Conservation (phyloP, 2,113 vertebrate species). For the Leptocoma aspasia region DNA sequence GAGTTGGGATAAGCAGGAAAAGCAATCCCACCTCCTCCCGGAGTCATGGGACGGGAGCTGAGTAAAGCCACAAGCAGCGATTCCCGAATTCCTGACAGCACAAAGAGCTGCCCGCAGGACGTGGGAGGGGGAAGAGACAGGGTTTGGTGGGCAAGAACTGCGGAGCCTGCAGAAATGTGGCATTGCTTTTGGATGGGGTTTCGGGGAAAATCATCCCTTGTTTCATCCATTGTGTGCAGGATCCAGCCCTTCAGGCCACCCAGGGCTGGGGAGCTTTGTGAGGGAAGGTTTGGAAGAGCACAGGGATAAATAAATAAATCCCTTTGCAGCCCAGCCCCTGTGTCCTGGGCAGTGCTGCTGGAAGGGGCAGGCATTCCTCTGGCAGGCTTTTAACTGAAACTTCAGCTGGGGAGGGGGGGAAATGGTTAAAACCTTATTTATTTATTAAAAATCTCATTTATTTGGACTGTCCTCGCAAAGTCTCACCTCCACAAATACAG, state of each 20-base stretch:
- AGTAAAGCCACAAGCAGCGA: background rate
- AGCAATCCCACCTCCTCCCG: background rate
- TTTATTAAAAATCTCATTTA: background rate
- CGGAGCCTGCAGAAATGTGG: background rate
- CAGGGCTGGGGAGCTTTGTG: background rate
- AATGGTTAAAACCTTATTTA: background rate
- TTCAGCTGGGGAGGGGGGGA: rapidly evolving
- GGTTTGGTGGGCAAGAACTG: background rate
- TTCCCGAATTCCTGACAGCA: rapidly evolving
- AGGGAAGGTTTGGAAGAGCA: rapidly evolving
- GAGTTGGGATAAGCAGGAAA: background rate
- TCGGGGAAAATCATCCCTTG: background rate
- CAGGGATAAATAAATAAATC: background rate
- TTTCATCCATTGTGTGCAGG: rapidly evolving
- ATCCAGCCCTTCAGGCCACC: background rate
- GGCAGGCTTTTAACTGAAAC: background rate
- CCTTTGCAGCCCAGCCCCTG: rapidly evolving
- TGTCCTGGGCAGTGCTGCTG: background rate
- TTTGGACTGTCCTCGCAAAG: background rate
- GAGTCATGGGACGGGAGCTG: background rate
- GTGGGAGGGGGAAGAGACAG: background rate
- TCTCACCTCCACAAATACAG: background rate
- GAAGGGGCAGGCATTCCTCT: rapidly evolving
- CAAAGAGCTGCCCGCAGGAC: background rate
- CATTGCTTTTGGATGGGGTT: background rate